A percentile compares a stretch with the other conserved stretches of the same genome.
These are phyloP conservation scores for Campaea margaritaria DNA, from an alignment of 2,888 invertebrate species.

Conservation along the genomic window DNA sequence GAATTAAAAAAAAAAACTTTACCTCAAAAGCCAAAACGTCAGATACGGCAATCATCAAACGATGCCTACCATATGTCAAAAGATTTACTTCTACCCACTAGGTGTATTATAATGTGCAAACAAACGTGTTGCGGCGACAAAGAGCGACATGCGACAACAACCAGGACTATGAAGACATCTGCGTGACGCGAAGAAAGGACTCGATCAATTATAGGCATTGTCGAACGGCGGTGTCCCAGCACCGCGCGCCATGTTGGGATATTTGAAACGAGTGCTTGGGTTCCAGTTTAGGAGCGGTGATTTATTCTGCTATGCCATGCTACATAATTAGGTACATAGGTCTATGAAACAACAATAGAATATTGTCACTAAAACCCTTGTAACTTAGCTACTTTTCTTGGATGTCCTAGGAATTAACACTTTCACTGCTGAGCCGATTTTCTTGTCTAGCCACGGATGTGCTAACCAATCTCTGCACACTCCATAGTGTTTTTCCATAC, in stretches of 20 bases:
- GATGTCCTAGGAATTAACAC: too few relatives aligned
- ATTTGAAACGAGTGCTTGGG: conserved; percentile 32
- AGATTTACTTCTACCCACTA: conserved; percentile 65
- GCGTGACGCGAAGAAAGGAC: conserved; percentile 58
- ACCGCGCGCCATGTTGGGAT: conserved; percentile 61
- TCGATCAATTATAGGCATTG: conserved; percentile 81
- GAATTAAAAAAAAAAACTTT: conserved; percentile 7
- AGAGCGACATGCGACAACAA: conserved; percentile 47
- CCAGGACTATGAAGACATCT: conserved; percentile 61
- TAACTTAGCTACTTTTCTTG: too few relatives aligned
- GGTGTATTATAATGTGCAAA: conserved; percentile 66
- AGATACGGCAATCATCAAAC: conserved; percentile 11
- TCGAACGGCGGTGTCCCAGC: conserved; percentile 61
- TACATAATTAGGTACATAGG: background rate
- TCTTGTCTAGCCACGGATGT: too few relatives aligned
- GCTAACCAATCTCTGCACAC: too few relatives aligned
- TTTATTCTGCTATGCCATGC: background rate
- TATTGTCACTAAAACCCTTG: too few relatives aligned
- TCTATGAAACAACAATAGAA: too few relatives aligned
- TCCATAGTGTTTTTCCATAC: too few relatives aligned
- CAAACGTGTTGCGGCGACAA: conserved; percentile 66
- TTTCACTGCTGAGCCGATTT: too few relatives aligned
- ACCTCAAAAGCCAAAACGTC: background rate
- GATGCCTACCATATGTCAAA: conserved; percentile 57
- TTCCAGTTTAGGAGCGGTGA: conserved; percentile 1